Evolutionary conservation across 2,888 invertebrate genomes (phyloP).

Genomic region (Euclidia mi): DNA sequence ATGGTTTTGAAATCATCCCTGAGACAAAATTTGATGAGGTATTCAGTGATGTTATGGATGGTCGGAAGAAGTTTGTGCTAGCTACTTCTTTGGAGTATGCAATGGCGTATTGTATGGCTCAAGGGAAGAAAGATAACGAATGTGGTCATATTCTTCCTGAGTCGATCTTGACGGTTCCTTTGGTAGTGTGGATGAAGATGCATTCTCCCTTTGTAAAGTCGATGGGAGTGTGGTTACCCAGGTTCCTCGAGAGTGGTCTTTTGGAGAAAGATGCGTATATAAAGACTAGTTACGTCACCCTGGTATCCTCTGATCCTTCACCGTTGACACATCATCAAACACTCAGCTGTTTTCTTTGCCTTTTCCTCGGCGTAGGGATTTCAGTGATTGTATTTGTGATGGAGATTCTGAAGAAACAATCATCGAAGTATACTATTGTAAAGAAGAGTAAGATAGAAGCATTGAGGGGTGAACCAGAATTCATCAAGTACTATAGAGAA

Average conservation of each 20-base stretch:
- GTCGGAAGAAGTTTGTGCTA: constrained; percentile 69
- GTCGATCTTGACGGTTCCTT: constrained; percentile 74
- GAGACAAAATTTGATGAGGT: constrained; percentile 70
- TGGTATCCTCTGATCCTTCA: constrained; percentile 63
- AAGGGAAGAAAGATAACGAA: constrained; percentile 71
- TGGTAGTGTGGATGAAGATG: constrained; percentile 76
- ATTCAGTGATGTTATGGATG: constrained; percentile 69
- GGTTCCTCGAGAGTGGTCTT: constrained; percentile 75
- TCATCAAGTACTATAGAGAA: background rate
- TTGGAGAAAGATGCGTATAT: constrained; percentile 64
- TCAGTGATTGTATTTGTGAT: constrained; percentile 65
- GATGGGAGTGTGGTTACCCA: constrained; percentile 68
- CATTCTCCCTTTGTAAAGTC: constrained; percentile 70
- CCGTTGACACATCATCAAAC: constrained; percentile 70
- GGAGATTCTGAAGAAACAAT: constrained; percentile 64
- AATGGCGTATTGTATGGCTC: constrained; percentile 69
- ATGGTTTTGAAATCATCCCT: constrained; percentile 69
- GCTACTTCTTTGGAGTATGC: constrained; percentile 78
- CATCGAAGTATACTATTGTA: constrained; percentile 43
- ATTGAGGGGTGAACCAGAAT: background rate
- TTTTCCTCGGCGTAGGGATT: constrained; percentile 66
- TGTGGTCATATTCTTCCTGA: constrained; percentile 77
- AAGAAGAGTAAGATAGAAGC: constrained; percentile 35
- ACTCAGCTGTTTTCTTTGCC: constrained; percentile 71
- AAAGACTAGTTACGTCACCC: constrained; percentile 51